A percentile compares a stretch with the other conserved stretches of the same genome.
These are phyloP conservation scores for Chionoecetes opilio DNA, from an alignment of 1,140 invertebrate species.

Conservation along the genomic window DNA sequence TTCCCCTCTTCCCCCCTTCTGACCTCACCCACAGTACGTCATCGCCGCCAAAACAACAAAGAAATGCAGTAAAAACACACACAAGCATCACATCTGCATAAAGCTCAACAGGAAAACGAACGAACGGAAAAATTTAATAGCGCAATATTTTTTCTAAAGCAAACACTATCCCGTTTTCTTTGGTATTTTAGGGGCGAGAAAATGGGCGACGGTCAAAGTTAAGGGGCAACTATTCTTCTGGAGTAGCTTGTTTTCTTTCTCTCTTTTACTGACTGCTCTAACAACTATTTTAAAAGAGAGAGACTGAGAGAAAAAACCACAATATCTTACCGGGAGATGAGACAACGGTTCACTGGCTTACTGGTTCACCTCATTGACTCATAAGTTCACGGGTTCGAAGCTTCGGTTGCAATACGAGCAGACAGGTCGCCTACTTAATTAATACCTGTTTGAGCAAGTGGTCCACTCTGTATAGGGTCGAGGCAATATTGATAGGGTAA, in stretches of 20 bases:
- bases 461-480: neutral
- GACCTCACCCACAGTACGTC: neutral
- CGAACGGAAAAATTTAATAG: neutral
- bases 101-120: neutral
- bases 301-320: neutral
- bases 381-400: neutral
- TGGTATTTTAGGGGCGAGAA: neutral
- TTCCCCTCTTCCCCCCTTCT: neutral
- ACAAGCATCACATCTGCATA: neutral
- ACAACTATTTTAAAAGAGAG: neutral
- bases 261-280: neutral
- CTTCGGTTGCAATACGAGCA: neutral
- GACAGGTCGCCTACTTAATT: neutral
- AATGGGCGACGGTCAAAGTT: constrained; percentile 18
- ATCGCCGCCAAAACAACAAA: neutral
- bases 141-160: neutral
- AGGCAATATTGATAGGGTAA: neutral
- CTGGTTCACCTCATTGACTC: neutral
- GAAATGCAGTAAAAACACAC: neutral
- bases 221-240: neutral
- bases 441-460: constrained; percentile 8
- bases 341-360: neutral
- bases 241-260: neutral
- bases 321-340: neutral
- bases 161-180: neutral